These are phyloP conservation scores for Parambassis ranga DNA, from an alignment of 2,797 vertebrate species.

Conservation along the genomic window DNA sequence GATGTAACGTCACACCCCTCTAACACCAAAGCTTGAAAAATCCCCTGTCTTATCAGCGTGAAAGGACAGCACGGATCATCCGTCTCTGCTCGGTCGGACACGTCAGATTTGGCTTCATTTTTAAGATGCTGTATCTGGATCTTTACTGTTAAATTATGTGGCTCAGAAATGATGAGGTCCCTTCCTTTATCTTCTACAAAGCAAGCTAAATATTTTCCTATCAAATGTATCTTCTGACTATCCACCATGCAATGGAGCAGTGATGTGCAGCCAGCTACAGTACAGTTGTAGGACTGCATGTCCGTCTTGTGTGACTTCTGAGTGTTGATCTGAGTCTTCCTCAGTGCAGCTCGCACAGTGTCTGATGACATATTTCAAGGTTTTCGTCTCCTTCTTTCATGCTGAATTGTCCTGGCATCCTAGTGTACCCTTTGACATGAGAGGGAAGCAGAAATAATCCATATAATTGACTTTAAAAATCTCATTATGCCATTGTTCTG, in stretches of 20 bases:
- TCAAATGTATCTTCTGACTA: no score
- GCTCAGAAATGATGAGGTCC: no score
- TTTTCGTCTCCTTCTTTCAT: slow-evolving; percentile 18
- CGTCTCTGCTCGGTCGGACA: background rate
- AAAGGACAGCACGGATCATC: background rate
- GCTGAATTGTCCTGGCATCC: slow-evolving; percentile 58
- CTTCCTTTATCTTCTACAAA: no score
- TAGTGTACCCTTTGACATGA: slow-evolving; percentile 45
- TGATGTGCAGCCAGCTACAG: no score
- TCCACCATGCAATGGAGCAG: no score
- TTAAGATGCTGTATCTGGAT: no score
- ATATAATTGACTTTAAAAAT: slow-evolving; percentile 57
- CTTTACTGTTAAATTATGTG: no score
- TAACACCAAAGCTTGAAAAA: background rate
- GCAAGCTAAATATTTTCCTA: no score
- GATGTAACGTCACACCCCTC: background rate
- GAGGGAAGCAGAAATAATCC: slow-evolving; percentile 54
- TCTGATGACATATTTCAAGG: slow-evolving; percentile 1
- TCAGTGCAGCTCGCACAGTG: background rate
- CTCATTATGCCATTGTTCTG: slow-evolving; percentile 48
- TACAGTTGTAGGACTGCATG: background rate
- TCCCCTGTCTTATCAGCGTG: background rate
- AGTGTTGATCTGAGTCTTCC: no score
- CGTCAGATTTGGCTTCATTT: background rate
- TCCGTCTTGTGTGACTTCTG: background rate